Evolutionary conservation across 2,113 vertebrate genomes (phyloP).

Genomic region (Brachypodius melanocephalos): DNA sequence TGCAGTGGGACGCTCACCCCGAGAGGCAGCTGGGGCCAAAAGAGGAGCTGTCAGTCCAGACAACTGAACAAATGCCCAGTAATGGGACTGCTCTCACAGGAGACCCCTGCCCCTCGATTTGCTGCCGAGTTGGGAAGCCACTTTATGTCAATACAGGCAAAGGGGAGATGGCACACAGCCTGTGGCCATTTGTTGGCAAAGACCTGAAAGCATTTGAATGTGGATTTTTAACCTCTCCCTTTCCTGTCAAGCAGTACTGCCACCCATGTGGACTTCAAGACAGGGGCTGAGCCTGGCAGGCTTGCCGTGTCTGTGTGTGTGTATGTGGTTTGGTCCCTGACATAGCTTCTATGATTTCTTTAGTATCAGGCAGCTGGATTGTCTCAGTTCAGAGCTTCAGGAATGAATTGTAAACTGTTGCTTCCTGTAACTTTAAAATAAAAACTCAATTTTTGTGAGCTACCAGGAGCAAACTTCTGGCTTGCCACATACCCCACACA

Average conservation of each 20-base stretch:
- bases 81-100: background rate
- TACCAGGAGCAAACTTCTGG: background rate
- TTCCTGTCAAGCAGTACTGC: background rate
- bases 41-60: background rate
- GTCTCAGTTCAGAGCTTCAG: background rate
- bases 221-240: conserved; percentile 17
- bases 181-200: background rate
- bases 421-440: background rate
- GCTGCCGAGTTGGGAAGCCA: background rate
- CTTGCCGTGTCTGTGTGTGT: background rate
- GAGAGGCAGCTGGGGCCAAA: background rate
- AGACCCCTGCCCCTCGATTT: background rate
- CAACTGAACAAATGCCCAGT: background rate
- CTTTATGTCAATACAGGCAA: background rate
- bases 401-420: background rate
- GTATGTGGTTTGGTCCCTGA: background rate
- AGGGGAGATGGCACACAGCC: background rate
- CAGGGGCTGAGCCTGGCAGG: background rate
- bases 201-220: background rate
- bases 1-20: rapidly evolving
- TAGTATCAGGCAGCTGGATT: background rate
- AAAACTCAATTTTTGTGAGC: background rate
- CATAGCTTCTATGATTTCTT: background rate
- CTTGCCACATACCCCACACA: background rate
- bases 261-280: background rate